Conservation (phyloP, 2,113 vertebrate species). For the Halcyon senegalensis region DNA sequence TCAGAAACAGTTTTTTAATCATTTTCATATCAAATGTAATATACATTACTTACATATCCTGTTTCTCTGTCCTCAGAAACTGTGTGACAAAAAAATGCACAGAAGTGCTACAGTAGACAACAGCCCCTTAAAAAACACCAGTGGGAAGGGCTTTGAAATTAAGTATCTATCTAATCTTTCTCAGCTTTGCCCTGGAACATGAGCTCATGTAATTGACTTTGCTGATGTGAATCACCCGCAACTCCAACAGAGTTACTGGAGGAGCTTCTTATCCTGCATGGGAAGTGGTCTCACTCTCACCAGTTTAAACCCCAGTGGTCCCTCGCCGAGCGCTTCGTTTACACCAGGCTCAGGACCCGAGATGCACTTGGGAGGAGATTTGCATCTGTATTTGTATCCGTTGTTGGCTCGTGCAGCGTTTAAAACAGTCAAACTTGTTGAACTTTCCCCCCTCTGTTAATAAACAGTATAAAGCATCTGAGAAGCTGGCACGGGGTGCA, state of each 20-base stretch:
- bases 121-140: not conserved
- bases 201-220: not conserved
- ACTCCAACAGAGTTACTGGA: not conserved
- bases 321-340: not conserved
- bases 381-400: too few relatives aligned
- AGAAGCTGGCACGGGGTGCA: not conserved
- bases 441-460: not conserved
- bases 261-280: not conserved
- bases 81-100: not conserved
- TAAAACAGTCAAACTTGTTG: not conserved
- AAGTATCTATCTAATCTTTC: not conserved
- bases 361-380: too few relatives aligned
- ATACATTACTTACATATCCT: not conserved
- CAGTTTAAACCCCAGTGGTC: fast-evolving
- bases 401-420: not conserved
- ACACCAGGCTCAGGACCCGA: too few relatives aligned
- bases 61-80: not conserved
- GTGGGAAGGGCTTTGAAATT: not conserved
- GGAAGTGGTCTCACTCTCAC: not conserved
- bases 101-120: not conserved
- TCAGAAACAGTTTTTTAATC: not conserved
- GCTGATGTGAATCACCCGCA: not conserved
- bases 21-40: not conserved
- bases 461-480: not conserved
- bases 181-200: not conserved